Evolutionary conservation across 2,113 vertebrate genomes (phyloP), one percentile per base, ranked within the genome.

Genomic region (Andinoacara biseriatus): DNA sequence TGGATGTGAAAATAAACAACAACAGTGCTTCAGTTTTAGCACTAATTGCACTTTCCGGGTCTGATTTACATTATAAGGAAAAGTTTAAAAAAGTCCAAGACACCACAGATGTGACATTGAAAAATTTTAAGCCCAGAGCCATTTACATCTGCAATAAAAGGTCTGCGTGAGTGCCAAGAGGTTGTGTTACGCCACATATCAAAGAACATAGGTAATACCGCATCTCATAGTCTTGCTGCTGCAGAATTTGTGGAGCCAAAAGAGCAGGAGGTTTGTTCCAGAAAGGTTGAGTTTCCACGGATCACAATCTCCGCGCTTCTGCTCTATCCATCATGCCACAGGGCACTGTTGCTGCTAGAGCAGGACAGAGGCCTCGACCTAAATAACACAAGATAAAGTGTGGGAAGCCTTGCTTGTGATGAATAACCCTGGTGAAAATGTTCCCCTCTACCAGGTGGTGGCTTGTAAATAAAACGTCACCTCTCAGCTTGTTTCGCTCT

Each of bases 1-100:
- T 81, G 74, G 84, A 82, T 82, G 74, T 87, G 90, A 94, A 94
- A 95, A 95, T 94, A 94, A 94, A 94, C 93, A 33, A 83, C 74
- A 83, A 84, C 63, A 35, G 58, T 3, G 56, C 38, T 65, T 43
- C 33, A 18, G 49, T 78, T 76, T 40, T 46, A 24, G 74, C 46
- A 22, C 60, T 18, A 58, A 29, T 22, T 78, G 52, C 20, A n/a
- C 72, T 72, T 22, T 31, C 14, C 1, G n/a, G 10, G 20, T 14
- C 2, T 54, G 82, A 49, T 91, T 87, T 83, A 56, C 63, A 86
- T 84, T 31, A 81, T 85, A 18, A 24, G 81, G 67, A 61, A 76
- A 58, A 10, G 43, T 72, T 54, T 7, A 60, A 17, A 81, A 84
- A 87, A 72, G 54, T 60, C 33, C 18, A n/a, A 78, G 29, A 62